Conservation (phyloP, 2,888 invertebrate species). For the Adelognathus sp. region DNA sequence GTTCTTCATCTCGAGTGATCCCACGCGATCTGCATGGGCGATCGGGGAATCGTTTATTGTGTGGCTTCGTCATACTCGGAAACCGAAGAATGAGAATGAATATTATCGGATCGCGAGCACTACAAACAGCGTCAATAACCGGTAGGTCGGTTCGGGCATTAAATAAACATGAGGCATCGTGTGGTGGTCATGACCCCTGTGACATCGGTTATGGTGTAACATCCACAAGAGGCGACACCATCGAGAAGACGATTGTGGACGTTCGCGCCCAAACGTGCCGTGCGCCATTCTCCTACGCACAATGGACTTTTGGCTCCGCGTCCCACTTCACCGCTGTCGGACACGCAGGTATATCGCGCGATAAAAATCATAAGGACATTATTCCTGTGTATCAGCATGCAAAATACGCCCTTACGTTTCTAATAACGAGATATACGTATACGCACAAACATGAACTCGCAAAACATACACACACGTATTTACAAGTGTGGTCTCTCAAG, state of each 20-base stretch:
- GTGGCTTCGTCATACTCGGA: neutral
- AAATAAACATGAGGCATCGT: constrained; percentile 62
- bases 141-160: constrained; percentile 55
- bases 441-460: neutral
- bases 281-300: constrained; percentile 61
- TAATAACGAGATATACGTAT: neutral
- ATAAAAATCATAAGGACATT: too few relatives aligned
- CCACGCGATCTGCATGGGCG: neutral
- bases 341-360: constrained; percentile 37
- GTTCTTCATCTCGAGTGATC: neutral
- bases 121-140: constrained; percentile 58
- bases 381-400: too few relatives aligned
- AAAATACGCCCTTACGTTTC: too few relatives aligned
- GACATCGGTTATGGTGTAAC: constrained; percentile 60
- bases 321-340: constrained; percentile 1
- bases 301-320: constrained; percentile 43
- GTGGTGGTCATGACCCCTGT: constrained; percentile 60
- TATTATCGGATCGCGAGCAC: constrained; percentile 50
- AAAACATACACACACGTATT: neutral
- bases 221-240: constrained; percentile 13
- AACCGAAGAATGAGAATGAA: constrained; percentile 11
- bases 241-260: constrained; percentile 24
- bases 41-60: neutral
- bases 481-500: neutral
- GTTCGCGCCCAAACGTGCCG: constrained; percentile 43